Base-by-base conservation (phyloP, 2,113 vertebrate species). In the Eidolon helvum region DNA sequence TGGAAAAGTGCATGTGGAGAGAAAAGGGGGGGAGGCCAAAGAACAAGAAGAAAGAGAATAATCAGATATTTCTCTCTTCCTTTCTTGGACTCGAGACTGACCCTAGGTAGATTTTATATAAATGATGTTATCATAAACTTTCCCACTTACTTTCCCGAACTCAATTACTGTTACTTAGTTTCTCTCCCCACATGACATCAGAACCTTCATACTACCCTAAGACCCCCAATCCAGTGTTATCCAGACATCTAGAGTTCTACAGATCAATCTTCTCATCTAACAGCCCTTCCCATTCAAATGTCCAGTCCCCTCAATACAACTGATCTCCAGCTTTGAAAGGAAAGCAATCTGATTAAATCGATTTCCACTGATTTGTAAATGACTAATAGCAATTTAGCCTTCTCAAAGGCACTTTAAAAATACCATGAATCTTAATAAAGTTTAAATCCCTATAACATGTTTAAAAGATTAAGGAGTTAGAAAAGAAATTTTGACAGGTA, bases 351-450 rank as follows among this genome's bases (percentile, higher is more conserved):
- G 65, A 94, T 65, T 90, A 38, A 28, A 92, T 74, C 22, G 35
- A 59, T 75, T 55, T 83, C 43, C 43, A 75, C 50, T 69, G 59
- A 95, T 82, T 80, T 80, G 28, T 80, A 65, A 74, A 85, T 65
- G 89, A 95, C 80, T 94, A 74, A 69, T 16, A 30, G 7, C 38
- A 95, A 93, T 68, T 87, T 69, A 79, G 85, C 28, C 11, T 78
- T 87, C 94, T 87, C 57, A 95, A 83, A 40, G 57, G 55, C 77
- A 94, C n/a, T 84, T 90, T 82, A 68, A 93, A 94, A 94, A 87
- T 92, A 92, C 61, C 63, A 84, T 90, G 86, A 69, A 82, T 96
- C 63, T 74, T 86, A 94, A 94, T 87, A 66, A 84, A 96, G 16
- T 94, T 87, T 72, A 95, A 90, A 95, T 57, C 43, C 74, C 80